Evolutionary conservation across 1,140 invertebrate species (phyloP), one percentile per base, ranked within the genome.

Genomic region (Pseudachorutes palmiensis): DNA sequence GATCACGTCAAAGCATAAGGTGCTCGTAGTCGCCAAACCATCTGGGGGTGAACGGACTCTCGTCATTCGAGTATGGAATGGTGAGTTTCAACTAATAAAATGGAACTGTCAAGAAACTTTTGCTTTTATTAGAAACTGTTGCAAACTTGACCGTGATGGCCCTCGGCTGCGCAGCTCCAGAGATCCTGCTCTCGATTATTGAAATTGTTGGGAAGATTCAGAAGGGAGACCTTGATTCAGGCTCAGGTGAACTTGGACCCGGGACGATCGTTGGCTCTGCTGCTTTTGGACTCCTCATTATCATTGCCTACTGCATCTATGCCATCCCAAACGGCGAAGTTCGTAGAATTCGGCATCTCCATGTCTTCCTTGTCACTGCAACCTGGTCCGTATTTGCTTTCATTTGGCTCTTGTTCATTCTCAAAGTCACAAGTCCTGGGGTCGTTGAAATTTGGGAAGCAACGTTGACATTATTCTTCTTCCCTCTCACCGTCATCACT

Each of bases 121-220:
- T 12, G 36, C 36, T 80, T 97, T 24, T 55, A 14, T 12, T 22
- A 55, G 51, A 99, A 77, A 99, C 97, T 0, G 97, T 99, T 22
- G 96, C 96, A 60, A 99, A 99, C 81, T 81, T 99, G 65, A 98
- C 97, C 0, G 81, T 99, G 29, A 99, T 99, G 97, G 97, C 97
- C n/a, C 80, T 99, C 22, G 97, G 96, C 0, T 98, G 95, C 16
- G 98, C 95, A 72, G 97, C 97, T 1, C 97, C 97, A 0, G 97
- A 99, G 80, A 99, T 99, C 76, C 80, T 99, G 1, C 82, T 98
- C 0, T 97, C 94, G 0, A 91, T 98, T 48, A 97, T 98, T 74
- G 94, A 98, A 81, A 94, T 97, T 73, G 91, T 87, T 76, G 91
- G 90, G 19, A 92, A 92, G 24, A 12, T 45, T 12, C 9, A 12